Percentiles rank a stretch among this genome's conserved stretches.
Conservation (phyloP, 2,113 vertebrate species). For the Tetraodon nigroviridis region DNA sequence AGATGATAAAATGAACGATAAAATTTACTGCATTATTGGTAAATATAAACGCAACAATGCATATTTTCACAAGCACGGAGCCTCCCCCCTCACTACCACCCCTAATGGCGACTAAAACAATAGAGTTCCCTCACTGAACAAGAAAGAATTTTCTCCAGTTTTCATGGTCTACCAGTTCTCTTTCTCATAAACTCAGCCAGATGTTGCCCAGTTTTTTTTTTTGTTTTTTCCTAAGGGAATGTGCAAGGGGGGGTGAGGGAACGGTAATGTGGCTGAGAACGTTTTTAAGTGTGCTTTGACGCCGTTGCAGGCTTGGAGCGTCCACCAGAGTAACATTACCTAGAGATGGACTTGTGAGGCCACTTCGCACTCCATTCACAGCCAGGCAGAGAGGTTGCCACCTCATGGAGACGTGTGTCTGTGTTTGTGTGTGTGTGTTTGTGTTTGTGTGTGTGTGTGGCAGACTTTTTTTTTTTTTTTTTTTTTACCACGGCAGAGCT, state of each 20-base stretch:
- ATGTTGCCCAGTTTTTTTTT: constrained; percentile 75
- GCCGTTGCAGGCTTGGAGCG: constrained; percentile 43
- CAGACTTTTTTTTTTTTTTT: too few species aligned
- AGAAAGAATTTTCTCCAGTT: constrained; percentile 59
- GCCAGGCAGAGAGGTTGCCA: neutral
- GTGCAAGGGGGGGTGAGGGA: constrained; percentile 37
- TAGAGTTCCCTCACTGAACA: constrained; percentile 49
- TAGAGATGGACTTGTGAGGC: constrained; percentile 19
- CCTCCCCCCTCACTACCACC: constrained; percentile 24
- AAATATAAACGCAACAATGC: constrained; percentile 36
- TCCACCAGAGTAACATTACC: constrained; percentile 43
- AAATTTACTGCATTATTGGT: constrained; percentile 29
- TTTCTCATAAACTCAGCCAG: constrained; percentile 76
- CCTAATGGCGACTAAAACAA: constrained; percentile 62
- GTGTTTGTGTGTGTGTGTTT: too few species aligned
- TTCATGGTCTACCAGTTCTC: constrained; percentile 69
- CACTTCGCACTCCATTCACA: constrained; percentile 15
- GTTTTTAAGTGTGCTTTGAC: constrained; percentile 58
- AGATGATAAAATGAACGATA: constrained; percentile 22
- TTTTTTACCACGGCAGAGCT: neutral
- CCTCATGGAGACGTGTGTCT: neutral
- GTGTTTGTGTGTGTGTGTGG: too few species aligned
- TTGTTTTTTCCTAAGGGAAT: constrained; percentile 60
- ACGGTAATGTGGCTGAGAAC: constrained; percentile 61
- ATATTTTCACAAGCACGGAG: constrained; percentile 58